Evolutionary conservation across 2,888 invertebrate species (phyloP).

Genomic region (Phlogophora meticulosa): DNA sequence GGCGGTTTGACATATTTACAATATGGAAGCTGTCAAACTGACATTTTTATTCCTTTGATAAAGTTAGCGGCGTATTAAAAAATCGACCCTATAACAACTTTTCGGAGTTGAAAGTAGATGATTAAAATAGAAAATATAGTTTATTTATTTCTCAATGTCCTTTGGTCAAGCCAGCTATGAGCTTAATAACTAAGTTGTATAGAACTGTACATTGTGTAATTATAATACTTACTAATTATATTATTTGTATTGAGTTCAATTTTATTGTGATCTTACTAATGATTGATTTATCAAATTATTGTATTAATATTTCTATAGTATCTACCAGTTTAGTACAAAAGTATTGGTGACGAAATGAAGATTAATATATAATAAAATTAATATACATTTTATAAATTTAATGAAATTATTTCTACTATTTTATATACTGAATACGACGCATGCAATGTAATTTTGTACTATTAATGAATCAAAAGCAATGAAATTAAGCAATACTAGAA

Average conservation of each 20-base stretch:
- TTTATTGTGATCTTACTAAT: constrained; percentile 47
- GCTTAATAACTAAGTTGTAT: constrained; percentile 64
- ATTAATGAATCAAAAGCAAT: constrained; percentile 18
- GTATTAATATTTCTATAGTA: constrained; percentile 22
- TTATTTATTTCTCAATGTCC: constrained; percentile 3
- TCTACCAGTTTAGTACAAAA: constrained; percentile 38
- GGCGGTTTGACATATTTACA: too few species aligned
- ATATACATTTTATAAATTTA: not conserved
- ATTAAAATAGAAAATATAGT: not conserved
- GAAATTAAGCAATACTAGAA: constrained; percentile 14
- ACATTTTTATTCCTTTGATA: too few species aligned
- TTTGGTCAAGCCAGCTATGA: constrained; percentile 34
- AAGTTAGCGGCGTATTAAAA: too few species aligned
- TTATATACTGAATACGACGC: not conserved
- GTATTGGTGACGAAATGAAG: constrained; percentile 24
- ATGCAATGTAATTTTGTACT: not conserved
- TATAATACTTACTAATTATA: constrained; percentile 49
- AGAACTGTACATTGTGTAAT: constrained; percentile 67
- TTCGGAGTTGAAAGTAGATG: too few species aligned
- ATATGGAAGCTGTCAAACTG: too few species aligned
- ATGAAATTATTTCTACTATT: constrained; percentile 11
- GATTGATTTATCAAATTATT: constrained; percentile 51
- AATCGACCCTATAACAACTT: too few species aligned
- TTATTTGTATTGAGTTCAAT: constrained; percentile 51
- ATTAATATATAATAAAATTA: not conserved